Evolutionary conservation across 2,797 vertebrate genomes (phyloP).

Genomic region (Atherinosoma microstoma): DNA sequence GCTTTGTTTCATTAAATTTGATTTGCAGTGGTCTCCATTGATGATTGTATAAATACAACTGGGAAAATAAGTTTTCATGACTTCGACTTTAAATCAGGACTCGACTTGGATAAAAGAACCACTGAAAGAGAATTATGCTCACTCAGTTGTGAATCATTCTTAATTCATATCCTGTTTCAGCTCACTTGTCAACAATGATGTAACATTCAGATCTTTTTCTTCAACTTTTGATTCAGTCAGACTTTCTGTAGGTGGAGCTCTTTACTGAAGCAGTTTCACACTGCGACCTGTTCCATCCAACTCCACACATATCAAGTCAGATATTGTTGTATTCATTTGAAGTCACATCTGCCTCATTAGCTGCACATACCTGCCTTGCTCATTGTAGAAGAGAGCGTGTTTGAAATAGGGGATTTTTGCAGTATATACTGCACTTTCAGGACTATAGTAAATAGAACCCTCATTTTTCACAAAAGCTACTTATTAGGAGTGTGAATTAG

Average conservation of each 20-base stretch:
- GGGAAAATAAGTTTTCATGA: neutral
- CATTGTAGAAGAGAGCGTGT: too few relatives aligned
- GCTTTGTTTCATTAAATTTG: neutral
- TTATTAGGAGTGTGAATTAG: too few relatives aligned
- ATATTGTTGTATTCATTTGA: too few relatives aligned
- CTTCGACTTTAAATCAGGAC: neutral
- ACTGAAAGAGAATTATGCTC: neutral
- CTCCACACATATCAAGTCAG: too few relatives aligned
- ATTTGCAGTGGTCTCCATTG: neutral
- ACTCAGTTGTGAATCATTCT: neutral
- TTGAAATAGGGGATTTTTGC: too few relatives aligned
- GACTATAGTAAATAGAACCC: too few relatives aligned
- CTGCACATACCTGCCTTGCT: too few relatives aligned
- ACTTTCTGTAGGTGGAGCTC: neutral
- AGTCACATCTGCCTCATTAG: too few relatives aligned
- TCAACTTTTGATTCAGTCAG: neutral
- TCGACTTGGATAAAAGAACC: neutral
- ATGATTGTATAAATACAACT: neutral
- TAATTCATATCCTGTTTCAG: neutral
- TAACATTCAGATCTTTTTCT: neutral
- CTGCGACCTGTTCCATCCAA: too few relatives aligned
- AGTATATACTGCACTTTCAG: too few relatives aligned
- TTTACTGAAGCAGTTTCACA: too few relatives aligned
- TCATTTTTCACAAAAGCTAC: too few relatives aligned
- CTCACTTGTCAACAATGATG: neutral